Base-by-base conservation (phyloP, 2,797 vertebrate species). In the Nyctalus aviator region DNA sequence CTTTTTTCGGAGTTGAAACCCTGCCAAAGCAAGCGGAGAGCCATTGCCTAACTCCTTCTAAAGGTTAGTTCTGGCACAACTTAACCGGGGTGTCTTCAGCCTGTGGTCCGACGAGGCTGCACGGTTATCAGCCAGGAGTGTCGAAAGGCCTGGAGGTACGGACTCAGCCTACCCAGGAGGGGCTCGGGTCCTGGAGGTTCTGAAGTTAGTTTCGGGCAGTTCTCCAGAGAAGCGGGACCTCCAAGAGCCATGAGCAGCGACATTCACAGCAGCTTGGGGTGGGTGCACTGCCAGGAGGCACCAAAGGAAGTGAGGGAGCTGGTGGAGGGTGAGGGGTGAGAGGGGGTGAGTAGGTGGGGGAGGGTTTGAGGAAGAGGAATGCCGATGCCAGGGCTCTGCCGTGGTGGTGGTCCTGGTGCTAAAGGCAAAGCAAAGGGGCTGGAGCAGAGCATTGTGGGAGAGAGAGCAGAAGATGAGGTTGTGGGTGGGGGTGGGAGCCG, bases 361-460 rank as follows among this genome's bases (percentile, higher is more conserved):
- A 46, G 20, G 20, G 78, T 64, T n/a, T 83, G 68, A 64, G 44
- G 35, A 48, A 53, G 44, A 64, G 13, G 32, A 17, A 41, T 20
- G 35, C 44, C 21, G 5, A 6, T 18, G 20, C 37, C 25, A 72
- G 41, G 55, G 75, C 27, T 78, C 50, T 27, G 46, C 18, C 1
- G 2, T 64, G 84, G 15, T 12, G 1, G 12, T 27, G 57, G 32
- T 20, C n/a, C 92, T 3, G 15, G 18, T 3, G 8, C 2, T 21
- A 37, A 44, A 57, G 59, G 21, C 27, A 15, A 27, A 71, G 53
- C 32, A 13, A 66, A 21, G 71, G 15, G 62, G 44, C 59, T 48
- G 25, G 37, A 32, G 41, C 25, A 15, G 32, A 50, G 50, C 32
- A 44, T 8, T 0, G 0, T 9, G 0, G 27, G 62, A 41, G 15